Evolutionary conservation across 2,113 vertebrate genomes (phyloP).

Genomic region (Sphaerodactylus townsendi): DNA sequence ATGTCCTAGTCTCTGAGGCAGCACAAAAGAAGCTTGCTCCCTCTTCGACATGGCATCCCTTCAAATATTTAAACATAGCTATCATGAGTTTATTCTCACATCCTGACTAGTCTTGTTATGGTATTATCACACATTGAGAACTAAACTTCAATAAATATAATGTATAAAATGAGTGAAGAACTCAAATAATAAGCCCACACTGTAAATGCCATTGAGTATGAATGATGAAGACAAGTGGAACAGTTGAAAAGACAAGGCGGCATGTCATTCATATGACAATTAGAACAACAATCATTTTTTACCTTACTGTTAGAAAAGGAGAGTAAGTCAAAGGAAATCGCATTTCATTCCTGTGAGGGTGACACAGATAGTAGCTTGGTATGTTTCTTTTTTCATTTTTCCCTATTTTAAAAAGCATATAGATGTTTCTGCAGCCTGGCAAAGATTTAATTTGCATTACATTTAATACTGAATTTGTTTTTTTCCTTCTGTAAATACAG

Average conservation of each 20-base stretch:
- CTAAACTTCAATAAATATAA: background rate
- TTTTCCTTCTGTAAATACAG: background rate
- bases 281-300: background rate
- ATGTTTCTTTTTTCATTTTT: background rate
- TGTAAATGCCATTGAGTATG: background rate
- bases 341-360: rapidly evolving
- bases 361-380: background rate
- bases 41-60: no score
- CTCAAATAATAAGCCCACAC: background rate
- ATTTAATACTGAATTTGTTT: background rate
- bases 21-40: no score
- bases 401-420: background rate
- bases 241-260: background rate
- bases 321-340: background rate
- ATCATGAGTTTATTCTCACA: no score
- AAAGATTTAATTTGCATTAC: background rate
- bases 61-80: no score
- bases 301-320: conserved; percentile 2
- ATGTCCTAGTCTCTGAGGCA: no score
- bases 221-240: background rate
- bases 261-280: background rate
- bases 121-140: background rate
- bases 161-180: background rate
- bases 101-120: no score
- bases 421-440: background rate